Evolutionary conservation across 2,113 vertebrate genomes (phyloP), one percentile per base, ranked within the genome.

Genomic region (Pionites leucogaster): DNA sequence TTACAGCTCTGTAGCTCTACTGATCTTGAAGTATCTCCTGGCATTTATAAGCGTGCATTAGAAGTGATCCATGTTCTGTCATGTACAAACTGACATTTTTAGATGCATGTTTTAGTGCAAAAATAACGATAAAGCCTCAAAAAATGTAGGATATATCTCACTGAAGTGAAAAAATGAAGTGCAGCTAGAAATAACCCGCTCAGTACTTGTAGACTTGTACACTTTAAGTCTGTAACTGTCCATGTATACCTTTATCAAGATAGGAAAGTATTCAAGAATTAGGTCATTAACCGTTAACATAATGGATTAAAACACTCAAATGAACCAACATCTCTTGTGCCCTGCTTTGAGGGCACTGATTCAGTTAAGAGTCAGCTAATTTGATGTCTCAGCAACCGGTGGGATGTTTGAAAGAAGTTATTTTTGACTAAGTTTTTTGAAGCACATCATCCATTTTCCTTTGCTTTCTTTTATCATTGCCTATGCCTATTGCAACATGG

Each of bases 371-470:
- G 55, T 90, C 74, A 93, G 18, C 79, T 69, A 88, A 50, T 95
- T 94, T 94, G 69, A 52, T 12, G 8, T 75, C 55, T 93, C 84
- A 28, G 33, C 69, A 82, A 20, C 64, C 50, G 23, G 42, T 93
- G 72, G 90, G 72, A 67, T 86, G 72, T 81, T 94, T 50, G 69
- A 88, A 90, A 82, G 11, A 87, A 85, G 79, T 90, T 94, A 90
- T 91, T 94, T 93, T 92, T 95, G 82, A 55, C 60, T 78, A 17
- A 78, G 79, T 41, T 85, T 94, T 82, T 93, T 4, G 18, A 82
- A 90, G 78, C 49, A 64, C 23, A 33, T 93, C 13, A 78, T 90
- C 55, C 9, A 13, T 86, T 94, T 94, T 86, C 55, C 22, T 81
- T 96, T 9, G 8, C 91, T 93, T 88, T 83, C 76, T 88, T 93